Evolutionary conservation across 2,113 vertebrate genomes (phyloP).

Genomic region (Trochalopteron elliotii): DNA sequence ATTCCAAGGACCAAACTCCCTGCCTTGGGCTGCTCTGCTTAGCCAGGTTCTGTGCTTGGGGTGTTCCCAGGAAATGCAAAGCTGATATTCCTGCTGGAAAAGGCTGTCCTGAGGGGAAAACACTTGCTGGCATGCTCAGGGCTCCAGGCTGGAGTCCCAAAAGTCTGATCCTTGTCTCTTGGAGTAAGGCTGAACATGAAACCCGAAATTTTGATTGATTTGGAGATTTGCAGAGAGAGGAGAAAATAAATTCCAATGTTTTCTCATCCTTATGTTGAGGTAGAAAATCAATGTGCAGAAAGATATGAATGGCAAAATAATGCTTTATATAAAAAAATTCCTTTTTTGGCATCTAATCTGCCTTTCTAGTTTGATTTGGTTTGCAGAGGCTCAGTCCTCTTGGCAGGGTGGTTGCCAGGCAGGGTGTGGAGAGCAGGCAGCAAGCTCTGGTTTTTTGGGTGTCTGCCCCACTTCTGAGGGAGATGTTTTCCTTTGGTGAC

Average conservation of each 20-base stretch:
- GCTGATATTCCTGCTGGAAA: accelerated
- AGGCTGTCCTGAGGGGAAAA: accelerated
- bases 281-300: not conserved
- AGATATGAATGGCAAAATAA: not conserved
- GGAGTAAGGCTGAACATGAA: accelerated
- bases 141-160: accelerated
- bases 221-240: not conserved
- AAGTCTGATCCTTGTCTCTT: accelerated
- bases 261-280: accelerated
- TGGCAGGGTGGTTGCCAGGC: not conserved
- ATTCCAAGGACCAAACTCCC: accelerated
- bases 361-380: not conserved
- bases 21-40: not conserved
- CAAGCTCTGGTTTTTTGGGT: accelerated
- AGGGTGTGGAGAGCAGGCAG: not conserved
- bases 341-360: not conserved
- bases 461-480: not conserved
- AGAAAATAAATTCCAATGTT: accelerated
- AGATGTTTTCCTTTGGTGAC: no score
- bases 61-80: not conserved
- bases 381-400: no score
- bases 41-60: accelerated
- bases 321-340: accelerated
- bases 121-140: no score
- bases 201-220: accelerated